phyloP scores from a whole-genome alignment of 2,113 vertebrate genomes.

The Girardinichthys multiradiatus region DNA sequence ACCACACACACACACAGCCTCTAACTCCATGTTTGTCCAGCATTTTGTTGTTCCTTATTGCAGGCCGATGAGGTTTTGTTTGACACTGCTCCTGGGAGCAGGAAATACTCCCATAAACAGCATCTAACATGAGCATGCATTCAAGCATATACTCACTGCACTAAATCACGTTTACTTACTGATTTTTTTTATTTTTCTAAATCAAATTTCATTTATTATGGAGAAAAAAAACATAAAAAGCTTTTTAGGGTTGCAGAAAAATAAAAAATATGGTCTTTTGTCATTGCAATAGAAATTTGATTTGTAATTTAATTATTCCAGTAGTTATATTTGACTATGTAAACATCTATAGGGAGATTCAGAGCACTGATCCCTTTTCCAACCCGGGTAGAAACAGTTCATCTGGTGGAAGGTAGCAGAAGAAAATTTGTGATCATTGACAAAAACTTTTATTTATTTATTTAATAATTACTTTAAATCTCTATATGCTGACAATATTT shows the following conservation, averaged over 20 bases:
- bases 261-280: not conserved
- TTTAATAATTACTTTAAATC: too few species aligned
- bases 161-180: not conserved
- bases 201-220: not conserved
- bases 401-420: not conserved
- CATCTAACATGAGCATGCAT: not conserved
- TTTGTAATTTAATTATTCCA: not conserved
- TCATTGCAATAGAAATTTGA: not conserved
- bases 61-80: conserved; percentile 74
- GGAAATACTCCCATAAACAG: conserved; percentile 41
- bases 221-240: too few species aligned
- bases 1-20: conserved; percentile 40
- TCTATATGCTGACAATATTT: too few species aligned
- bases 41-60: conserved; percentile 75
- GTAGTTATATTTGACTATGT: not conserved
- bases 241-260: not conserved
- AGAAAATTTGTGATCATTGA: too few species aligned
- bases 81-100: conserved; percentile 43
- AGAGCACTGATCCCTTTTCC: not conserved
- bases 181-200: not conserved
- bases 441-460: too few species aligned
- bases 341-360: not conserved
- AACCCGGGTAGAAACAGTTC: conserved; percentile 62
- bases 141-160: not conserved
- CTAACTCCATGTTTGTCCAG: conserved; percentile 58